Base-by-base conservation (phyloP, 2,113 vertebrate genomes). In the Pangasianodon hypophthalmus region DNA sequence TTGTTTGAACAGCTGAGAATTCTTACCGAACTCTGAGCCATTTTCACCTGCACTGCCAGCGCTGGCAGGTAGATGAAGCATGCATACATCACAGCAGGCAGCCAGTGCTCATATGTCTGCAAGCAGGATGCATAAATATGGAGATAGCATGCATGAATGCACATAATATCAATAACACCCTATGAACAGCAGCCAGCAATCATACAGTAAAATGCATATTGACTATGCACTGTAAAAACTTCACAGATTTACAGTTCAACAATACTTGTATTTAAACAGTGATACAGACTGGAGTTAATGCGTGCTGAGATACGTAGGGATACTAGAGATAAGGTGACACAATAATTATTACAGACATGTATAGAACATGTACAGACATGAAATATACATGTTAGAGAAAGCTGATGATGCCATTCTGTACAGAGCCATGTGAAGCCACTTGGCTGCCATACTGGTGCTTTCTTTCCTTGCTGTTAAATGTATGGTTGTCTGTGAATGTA, bases 1-100 rank as follows among this genome's bases (percentile, higher is more conserved):
- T 94, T 96, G 96, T 96, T 96, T 96, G 94, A 96, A 96, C 96
- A 96, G 96, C 96, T 96, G 96, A 96, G 94, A 96, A 95, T 95
- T 95, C 96, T 96, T 95, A 96, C 93, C 93, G 93, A 93, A 94
- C 95, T 94, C 94, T 94, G 95, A 94, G 93, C 92, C 88, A 93
- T 95, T 96, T 95, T 95, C 89, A 94, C 93, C 95, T 95, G 95
- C 58, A 50, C 89, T 90, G 92, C 92, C 89, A 91, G 84, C 8
- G 62, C 82, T 90, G 87, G 88, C 90, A 88, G 67, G 56, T 58
- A 88, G 54, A 69, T 46, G 60, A 90, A 89, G 71, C 81, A 58
- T 87, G 87, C 86, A 77, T 64, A 84, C 82, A 89, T 48, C 85
- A 75, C 81, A 84, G 86, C 85, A 88, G 88, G 85, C 86, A 89